Base-by-base conservation (phyloP, 2,797 vertebrate species). In the Rhinophrynus dorsalis region DNA sequence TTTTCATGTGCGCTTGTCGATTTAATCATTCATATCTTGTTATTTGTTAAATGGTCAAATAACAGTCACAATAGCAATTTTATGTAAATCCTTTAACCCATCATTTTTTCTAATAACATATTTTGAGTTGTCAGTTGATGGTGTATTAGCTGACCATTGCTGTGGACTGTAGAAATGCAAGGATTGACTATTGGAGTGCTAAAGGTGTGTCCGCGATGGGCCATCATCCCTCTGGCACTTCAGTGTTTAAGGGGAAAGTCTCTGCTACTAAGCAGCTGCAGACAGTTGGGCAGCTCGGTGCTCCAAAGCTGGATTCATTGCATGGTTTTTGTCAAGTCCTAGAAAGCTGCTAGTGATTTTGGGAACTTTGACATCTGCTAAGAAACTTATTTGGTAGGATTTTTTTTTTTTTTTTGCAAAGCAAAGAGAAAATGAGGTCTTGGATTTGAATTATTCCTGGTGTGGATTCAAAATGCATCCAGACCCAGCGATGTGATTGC, bases 331-430 rank as follows among this genome's bases (percentile, higher is more conserved):
- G 59, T 64, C 60, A 57, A n/a, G 2, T 4, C 47, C 9, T 20
- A 37, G 30, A 47, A 40, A 55, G 11, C 62, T 33, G 13, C 40
- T 20, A 32, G 29, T 20, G 1, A 10, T 23, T 15, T 56, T 40
- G 26, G 23, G 33, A 73, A 65, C 18, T 59, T 10, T 73, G 35
- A 65, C 69, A 73, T 73, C 69, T 73, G 69, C 54, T 50, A 58
- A 51, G 33, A 51, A 38, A 66, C 42, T 72, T 72, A 42, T 20
- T 55, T n/a, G 11, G 42, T 23, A 29, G 51, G 52, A 64, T n/a
- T n/a, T n/a, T 70, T 69, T 40, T 70, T n/a, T n/a, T n/a, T n/a
- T n/a, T n/a, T n/a, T n/a, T n/a, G 37, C 67, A 62, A 51, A 35
- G 58, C 37, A 62, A 50, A n/a, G 23, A 33, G 50, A 52, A 60